Conservation (phyloP, 2,797 vertebrate species). For the Coranthus polyacanthus region DNA sequence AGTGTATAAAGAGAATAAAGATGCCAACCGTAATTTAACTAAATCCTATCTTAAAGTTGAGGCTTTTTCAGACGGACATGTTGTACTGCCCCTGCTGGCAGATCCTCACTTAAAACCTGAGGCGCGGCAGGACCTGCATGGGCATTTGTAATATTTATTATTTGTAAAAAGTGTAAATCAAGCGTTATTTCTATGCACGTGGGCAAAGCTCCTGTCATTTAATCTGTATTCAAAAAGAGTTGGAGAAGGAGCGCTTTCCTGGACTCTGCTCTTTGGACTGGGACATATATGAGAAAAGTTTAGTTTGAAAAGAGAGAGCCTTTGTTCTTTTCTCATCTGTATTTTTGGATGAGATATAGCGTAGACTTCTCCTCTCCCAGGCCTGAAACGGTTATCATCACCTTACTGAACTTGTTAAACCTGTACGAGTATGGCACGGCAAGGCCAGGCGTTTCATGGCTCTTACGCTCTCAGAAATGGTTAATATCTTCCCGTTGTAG, state of each 20-base stretch:
- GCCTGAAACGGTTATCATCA: background rate
- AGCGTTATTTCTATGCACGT: background rate
- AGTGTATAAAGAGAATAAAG: too few species aligned
- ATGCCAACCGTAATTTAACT: background rate
- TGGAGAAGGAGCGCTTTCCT: too few species aligned
- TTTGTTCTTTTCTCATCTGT: too few species aligned
- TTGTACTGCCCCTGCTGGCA: background rate
- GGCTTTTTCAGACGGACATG: background rate
- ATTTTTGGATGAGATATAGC: background rate
- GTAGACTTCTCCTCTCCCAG: background rate
- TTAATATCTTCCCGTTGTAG: constrained; percentile 1
- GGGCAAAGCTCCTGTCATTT: background rate
- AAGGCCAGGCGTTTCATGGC: background rate
- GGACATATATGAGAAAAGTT: too few species aligned
- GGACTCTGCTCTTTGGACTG: too few species aligned
- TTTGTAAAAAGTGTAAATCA: background rate
- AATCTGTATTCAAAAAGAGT: too few species aligned
- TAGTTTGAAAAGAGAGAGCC: too few species aligned
- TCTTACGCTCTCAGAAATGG: too few species aligned
- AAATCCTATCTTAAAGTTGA: background rate
- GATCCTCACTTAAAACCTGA: background rate
- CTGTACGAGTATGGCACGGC: constrained; percentile 31
- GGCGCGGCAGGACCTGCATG: background rate
- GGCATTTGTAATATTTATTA: constrained; percentile 1
- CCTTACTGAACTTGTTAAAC: constrained; percentile 25